Conservation (phyloP, 2,113 vertebrate species). For the Bagarius yarrelli region DNA sequence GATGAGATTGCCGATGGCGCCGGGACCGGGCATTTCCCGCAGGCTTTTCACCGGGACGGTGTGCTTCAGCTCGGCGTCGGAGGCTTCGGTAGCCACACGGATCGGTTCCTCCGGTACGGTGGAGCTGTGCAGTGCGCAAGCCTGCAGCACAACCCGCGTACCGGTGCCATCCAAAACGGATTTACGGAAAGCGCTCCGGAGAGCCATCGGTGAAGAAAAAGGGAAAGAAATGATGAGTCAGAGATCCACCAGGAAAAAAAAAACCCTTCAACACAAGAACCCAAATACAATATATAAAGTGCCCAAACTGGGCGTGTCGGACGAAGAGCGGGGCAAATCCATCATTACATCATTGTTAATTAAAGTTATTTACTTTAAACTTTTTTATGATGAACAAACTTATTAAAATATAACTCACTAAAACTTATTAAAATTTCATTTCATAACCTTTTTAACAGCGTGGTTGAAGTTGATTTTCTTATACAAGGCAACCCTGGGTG, state of each 20-base stretch:
- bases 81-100: constrained; percentile 30
- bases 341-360: too few species aligned
- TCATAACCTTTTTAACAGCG: background rate
- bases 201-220: constrained; percentile 64
- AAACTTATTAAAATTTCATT: background rate
- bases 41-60: constrained; percentile 66
- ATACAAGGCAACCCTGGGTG: background rate
- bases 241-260: background rate
- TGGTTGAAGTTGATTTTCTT: background rate
- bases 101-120: constrained; percentile 52
- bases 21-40: constrained; percentile 86
- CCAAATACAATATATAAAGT: background rate
- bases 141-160: constrained; percentile 48
- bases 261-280: background rate
- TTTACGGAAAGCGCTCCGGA: constrained; percentile 60
- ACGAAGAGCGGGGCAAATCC: background rate
- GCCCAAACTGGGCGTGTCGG: background rate
- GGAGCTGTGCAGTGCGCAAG: constrained; percentile 67
- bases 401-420: too few species aligned
- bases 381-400: background rate
- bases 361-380: background rate
- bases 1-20: constrained; percentile 76
- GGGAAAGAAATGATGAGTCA: background rate
- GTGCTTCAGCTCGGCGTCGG: constrained; percentile 27
- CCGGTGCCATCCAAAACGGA: constrained; percentile 47